Conservation (phyloP, 2,888 invertebrate species). For the Dendrolimus houi region DNA sequence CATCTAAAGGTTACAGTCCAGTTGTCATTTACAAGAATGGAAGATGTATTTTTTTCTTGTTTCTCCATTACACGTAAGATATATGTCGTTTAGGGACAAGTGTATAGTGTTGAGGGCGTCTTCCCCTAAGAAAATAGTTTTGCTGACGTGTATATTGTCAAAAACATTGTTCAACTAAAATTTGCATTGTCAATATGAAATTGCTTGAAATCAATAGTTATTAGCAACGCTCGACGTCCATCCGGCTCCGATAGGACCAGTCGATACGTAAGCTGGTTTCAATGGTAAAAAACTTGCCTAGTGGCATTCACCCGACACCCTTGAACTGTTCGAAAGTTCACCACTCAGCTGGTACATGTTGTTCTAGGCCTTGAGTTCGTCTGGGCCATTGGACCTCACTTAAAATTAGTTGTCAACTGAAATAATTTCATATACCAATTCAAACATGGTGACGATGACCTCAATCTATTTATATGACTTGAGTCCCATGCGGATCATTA, state of each 20-base stretch:
- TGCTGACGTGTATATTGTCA: too few species aligned
- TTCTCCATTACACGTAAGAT: too few species aligned
- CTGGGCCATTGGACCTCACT: slow-evolving; percentile 62
- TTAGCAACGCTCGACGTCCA: slow-evolving; percentile 41
- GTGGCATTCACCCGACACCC: slow-evolving; percentile 72
- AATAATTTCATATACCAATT: slow-evolving; percentile 20
- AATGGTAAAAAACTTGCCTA: slow-evolving; percentile 56
- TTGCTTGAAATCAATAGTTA: slow-evolving; percentile 26
- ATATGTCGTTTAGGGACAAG: too few species aligned
- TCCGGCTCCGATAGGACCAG: slow-evolving; percentile 56
- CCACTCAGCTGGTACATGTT: slow-evolving; percentile 56
- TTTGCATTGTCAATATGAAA: not conserved
- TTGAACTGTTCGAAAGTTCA: slow-evolving; percentile 65
- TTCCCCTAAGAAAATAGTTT: too few species aligned
- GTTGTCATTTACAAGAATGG: too few species aligned
- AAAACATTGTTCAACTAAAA: too few species aligned
- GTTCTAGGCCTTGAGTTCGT: slow-evolving; percentile 57
- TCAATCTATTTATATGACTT: slow-evolving; percentile 1
- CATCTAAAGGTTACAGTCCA: too few species aligned
- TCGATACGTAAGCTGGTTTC: slow-evolving; percentile 54
- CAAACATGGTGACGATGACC: slow-evolving; percentile 22
- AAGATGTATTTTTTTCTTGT: too few species aligned
- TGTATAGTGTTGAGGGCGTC: too few species aligned
- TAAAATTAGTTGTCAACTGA: slow-evolving; percentile 34
- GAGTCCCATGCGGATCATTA: slow-evolving; percentile 19